A percentile compares a stretch with the other conserved stretches of the same genome.
Conservation (phyloP, 2,113 vertebrate species). For the Macquaria ambigua region DNA sequence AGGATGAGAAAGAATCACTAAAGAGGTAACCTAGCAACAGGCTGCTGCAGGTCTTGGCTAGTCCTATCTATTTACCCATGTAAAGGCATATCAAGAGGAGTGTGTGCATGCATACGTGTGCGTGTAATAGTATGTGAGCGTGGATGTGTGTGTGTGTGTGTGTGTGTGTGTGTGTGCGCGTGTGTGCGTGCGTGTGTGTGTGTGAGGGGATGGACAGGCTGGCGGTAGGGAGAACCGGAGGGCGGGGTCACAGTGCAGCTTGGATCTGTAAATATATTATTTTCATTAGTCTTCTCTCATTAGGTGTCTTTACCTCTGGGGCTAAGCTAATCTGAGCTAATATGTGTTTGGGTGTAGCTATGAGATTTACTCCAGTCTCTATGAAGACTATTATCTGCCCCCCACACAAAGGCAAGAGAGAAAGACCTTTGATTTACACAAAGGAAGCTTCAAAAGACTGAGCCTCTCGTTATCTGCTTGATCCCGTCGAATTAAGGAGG, state of each 20-base stretch:
- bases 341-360: conserved; percentile 46
- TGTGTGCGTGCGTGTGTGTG: conserved; percentile 4
- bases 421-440: background rate
- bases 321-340: conserved; percentile 42
- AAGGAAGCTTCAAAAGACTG: conserved; percentile 3
- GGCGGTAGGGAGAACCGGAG: background rate
- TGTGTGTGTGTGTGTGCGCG: conserved; percentile 9
- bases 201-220: conserved; percentile 5
- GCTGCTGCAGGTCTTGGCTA: conserved; percentile 72
- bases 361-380: conserved; percentile 17
- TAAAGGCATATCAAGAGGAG: conserved; percentile 69
- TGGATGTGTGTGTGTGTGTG: background rate
- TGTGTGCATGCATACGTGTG: background rate
- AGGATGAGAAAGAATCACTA: conserved; percentile 79
- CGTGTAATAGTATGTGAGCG: background rate
- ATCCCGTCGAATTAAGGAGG: background rate
- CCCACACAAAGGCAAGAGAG: conserved; percentile 6
- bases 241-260: conserved; percentile 39
- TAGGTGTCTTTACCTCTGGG: conserved; percentile 50
- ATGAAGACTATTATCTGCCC: conserved; percentile 25
- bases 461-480: background rate
- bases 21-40: conserved; percentile 88
- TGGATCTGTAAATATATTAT: conserved; percentile 64
- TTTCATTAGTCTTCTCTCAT: conserved; percentile 69
- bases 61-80: conserved; percentile 78